Evolutionary conservation across 1,140 invertebrate species (phyloP), one percentile per base, ranked within the genome.

Genomic region (Drosophila repleta): DNA sequence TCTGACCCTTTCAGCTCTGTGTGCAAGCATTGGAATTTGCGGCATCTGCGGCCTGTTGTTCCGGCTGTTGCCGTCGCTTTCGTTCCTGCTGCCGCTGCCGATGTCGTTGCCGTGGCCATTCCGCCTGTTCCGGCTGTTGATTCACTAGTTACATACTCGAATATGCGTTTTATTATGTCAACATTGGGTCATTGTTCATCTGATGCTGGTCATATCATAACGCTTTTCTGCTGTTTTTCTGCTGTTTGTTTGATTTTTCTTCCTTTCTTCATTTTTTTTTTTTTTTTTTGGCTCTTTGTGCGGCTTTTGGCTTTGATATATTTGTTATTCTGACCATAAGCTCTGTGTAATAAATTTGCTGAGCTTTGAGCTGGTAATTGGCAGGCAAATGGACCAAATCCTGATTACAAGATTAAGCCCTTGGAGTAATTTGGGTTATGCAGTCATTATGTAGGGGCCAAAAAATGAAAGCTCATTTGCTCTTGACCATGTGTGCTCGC

Each of bases 121-220:
- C 56, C 45, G 55, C 35, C 35, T 64, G 69, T 72, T 70, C 46
- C 64, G 53, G 70, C 61, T 74, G 71, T 79, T 79, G 76, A 63
- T 63, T 72, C 71, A 66, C 66, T 87, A 82, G 82, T 85, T 85
- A 72, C 69, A 72, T 66, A 67, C 69, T 66, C 63, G 39, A 52
- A 87, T 82, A 75, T 85, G 82, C 78, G 70, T 84, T 79, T 85
- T 87, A 85, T 87, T 87, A 87, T 85, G 82, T 87, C 78, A 85
- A 87, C 82, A 87, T 87, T 68, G 82, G 77, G 67, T 69, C 78
- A 85, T 85, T 85, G 82, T 85, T 78, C 82, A 87, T 21, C 35
- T 57, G 58, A 53, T 82, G 61, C 63, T 68, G 71, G 75, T 76
- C 76, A 39, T 69, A 45, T 60, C 43, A 61, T 46, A 61, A 26